Evolutionary conservation across 2,113 vertebrate genomes (phyloP).

Genomic region (Indri indri): DNA sequence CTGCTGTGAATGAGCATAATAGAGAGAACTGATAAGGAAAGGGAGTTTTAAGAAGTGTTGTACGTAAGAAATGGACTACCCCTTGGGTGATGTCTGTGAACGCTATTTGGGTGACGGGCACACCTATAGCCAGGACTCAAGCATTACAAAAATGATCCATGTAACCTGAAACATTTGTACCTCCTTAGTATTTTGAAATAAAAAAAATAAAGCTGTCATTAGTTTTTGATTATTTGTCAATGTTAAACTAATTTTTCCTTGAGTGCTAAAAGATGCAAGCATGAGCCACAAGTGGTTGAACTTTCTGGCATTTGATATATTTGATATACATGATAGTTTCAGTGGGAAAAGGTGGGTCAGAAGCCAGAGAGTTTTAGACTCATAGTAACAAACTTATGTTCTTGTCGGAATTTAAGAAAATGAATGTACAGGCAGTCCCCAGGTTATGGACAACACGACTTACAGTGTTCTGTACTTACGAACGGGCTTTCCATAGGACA

Average conservation of each 20-base stretch:
- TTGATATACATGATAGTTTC: not conserved
- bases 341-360: not conserved
- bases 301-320: not conserved
- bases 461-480: too few species aligned
- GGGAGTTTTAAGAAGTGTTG: not conserved
- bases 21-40: not conserved
- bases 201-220: not conserved
- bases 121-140: too few species aligned
- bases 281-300: not conserved
- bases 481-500: too few species aligned
- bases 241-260: not conserved
- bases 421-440: not conserved
- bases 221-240: not conserved
- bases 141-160: too few species aligned
- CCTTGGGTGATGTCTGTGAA: not conserved
- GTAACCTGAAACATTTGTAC: too few species aligned
- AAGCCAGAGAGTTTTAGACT: not conserved
- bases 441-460: too few species aligned
- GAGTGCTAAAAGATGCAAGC: not conserved
- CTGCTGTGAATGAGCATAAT: not conserved
- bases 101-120: too few species aligned
- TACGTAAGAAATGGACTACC: not conserved
- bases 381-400: not conserved
- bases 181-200: too few species aligned
- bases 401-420: conserved; percentile 6